A percentile compares a stretch with the other conserved stretches of the same genome.
phyloP scores from a whole-genome alignment of 2,888 invertebrate species.

The Lepidocyrtinus sp. region DNA sequence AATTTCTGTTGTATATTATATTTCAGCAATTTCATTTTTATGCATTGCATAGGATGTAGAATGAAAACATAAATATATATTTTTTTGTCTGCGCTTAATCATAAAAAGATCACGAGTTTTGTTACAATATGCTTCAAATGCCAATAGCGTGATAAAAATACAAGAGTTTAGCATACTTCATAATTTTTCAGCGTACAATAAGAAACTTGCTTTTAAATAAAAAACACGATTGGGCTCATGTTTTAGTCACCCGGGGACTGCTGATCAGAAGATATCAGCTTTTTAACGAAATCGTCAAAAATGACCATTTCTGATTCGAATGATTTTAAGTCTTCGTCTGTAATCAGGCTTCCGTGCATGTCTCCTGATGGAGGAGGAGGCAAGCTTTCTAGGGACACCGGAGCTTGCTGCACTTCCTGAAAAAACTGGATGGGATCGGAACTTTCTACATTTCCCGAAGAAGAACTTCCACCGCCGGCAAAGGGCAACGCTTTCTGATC shows the following conservation, averaged over 20 bases:
- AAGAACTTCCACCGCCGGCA: conserved; percentile 56
- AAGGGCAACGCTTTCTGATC: conserved; percentile 54
- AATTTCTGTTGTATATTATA: too few relatives aligned
- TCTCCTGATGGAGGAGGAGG: conserved; percentile 46
- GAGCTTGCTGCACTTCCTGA: conserved; percentile 84
- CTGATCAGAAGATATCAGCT: conserved; percentile 60
- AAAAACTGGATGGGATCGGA: conserved; percentile 85
- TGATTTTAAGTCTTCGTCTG: conserved; percentile 78
- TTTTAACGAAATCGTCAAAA: conserved; percentile 79
- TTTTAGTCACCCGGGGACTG: conserved; percentile 45
- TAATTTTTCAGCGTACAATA: background rate
- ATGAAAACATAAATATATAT: conserved; percentile 24
- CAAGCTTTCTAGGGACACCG: conserved; percentile 71
- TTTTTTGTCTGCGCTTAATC: conserved; percentile 37
- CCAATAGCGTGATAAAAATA: conserved; percentile 36
- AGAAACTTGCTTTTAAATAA: background rate
- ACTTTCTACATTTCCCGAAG: conserved; percentile 51
- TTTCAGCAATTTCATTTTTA: too few relatives aligned
- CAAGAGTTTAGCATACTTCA: conserved; percentile 11
- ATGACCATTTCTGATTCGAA: conserved; percentile 84
- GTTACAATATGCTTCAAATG: conserved; percentile 18
- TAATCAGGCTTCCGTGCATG: conserved; percentile 39
- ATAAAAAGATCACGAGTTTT: conserved; percentile 31
- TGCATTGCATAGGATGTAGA: too few relatives aligned
- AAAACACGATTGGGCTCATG: background rate